phyloP scores from a whole-genome alignment of 1,140 invertebrate genomes.

The Diorhabda sublineata region DNA sequence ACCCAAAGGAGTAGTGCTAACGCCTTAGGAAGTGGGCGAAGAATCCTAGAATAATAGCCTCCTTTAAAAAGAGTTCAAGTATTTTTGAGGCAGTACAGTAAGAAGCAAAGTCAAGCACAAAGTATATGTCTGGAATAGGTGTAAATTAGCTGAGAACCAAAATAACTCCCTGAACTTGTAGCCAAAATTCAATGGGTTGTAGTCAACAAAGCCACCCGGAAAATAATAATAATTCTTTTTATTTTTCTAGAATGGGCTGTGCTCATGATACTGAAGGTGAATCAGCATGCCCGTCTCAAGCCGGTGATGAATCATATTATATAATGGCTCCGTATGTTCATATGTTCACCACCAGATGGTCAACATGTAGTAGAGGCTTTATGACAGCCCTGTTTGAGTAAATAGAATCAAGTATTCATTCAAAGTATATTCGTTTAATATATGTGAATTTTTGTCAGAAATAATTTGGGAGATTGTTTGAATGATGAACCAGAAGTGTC shows the following conservation, averaged over 20 bases:
- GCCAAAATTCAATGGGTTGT: too few species aligned
- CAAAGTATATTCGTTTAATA: neutral
- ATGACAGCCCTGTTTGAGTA: slow-evolving; percentile 66
- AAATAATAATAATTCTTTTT: neutral
- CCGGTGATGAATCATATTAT: slow-evolving; percentile 48
- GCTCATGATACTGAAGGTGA: slow-evolving; percentile 56
- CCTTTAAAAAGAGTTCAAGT: too few species aligned
- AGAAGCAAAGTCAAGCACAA: too few species aligned
- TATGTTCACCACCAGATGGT: slow-evolving; percentile 60
- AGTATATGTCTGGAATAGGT: too few species aligned
- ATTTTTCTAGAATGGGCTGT: slow-evolving; percentile 57
- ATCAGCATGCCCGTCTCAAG: slow-evolving; percentile 46
- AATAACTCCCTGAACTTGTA: too few species aligned
- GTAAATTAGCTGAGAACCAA: too few species aligned
- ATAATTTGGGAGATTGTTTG: slow-evolving; percentile 62
- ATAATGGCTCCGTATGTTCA: slow-evolving; percentile 65
- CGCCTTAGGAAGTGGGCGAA: too few species aligned
- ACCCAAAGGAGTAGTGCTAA: too few species aligned
- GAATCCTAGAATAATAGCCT: too few species aligned
- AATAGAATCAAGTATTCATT: slow-evolving; percentile 32
- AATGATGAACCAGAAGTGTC: slow-evolving; percentile 59
- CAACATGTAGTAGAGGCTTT: slow-evolving; percentile 58
- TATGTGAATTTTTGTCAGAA: slow-evolving; percentile 47
- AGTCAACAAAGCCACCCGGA: too few species aligned
- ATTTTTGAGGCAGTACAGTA: too few species aligned